phyloP scores from a whole-genome alignment of 2,797 vertebrate species.

The Pseudotriccus pelzelni region DNA sequence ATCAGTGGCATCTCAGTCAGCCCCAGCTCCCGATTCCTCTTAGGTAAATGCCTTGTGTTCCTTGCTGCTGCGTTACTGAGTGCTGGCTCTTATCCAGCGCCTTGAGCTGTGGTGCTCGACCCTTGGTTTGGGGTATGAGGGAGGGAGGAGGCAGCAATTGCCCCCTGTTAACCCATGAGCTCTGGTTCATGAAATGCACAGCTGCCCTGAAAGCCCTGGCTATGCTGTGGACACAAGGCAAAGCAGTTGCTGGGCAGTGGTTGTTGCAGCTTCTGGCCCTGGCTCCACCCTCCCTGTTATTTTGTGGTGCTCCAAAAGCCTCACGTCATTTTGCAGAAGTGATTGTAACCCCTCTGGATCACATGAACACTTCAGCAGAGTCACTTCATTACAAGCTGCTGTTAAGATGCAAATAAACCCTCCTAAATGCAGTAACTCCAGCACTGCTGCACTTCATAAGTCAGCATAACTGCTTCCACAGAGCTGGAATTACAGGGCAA shows the following conservation, averaged over 20 bases:
- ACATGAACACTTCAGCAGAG: constrained; percentile 27
- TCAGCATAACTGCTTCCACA: not conserved
- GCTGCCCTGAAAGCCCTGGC: not conserved
- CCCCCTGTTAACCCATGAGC: not conserved
- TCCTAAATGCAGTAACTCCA: constrained; percentile 29
- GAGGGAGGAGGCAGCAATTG: not conserved
- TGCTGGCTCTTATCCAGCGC: not conserved
- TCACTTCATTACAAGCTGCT: constrained; percentile 25
- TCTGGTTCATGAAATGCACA: not conserved
- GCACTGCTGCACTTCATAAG: constrained; percentile 19
- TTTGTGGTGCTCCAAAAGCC: not conserved
- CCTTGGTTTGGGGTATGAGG: not conserved
- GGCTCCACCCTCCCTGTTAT: not conserved
- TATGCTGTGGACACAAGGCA: not conserved
- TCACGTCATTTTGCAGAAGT: constrained; percentile 51
- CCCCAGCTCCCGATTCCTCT: not conserved
- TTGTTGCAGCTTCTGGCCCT: not conserved
- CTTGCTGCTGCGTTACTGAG: not conserved
- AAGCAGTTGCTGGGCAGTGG: not conserved
- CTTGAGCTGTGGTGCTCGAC: not conserved
- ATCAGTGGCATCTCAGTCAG: not conserved
- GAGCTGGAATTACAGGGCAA: not conserved
- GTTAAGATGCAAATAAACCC: constrained; percentile 40
- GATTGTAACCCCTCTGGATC: constrained; percentile 20
- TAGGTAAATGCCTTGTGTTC: not conserved